Conservation (phyloP, 2,113 vertebrate species). For the Bubo bubo region DNA sequence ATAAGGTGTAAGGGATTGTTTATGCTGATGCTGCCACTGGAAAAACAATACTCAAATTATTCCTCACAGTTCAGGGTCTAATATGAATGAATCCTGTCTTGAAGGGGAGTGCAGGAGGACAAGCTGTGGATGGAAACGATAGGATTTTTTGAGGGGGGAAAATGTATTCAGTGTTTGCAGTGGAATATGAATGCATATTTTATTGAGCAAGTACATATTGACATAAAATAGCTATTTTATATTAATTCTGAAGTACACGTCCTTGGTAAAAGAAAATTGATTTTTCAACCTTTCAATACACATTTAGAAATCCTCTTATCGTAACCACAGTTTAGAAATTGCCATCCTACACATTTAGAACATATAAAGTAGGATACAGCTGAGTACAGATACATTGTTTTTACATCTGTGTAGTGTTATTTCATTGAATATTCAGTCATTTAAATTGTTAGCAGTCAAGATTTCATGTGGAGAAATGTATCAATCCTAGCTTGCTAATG, state of each 20-base stretch:
- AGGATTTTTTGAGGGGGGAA: not conserved
- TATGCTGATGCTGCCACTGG: not conserved
- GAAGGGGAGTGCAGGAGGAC: not conserved
- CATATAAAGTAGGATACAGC: not conserved
- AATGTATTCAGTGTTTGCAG: not conserved
- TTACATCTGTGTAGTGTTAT: not conserved
- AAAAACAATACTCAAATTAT: not conserved
- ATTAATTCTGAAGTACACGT: not conserved
- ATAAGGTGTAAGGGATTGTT: not conserved
- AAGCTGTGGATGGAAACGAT: not conserved
- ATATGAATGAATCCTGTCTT: not conserved
- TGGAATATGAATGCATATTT: constrained; percentile 13
- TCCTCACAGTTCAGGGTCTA: not conserved
- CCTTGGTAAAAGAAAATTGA: constrained; percentile 9
- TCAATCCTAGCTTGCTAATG: not conserved
- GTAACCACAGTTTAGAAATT: not conserved
- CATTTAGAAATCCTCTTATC: not conserved
- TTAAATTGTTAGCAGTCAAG: not conserved
- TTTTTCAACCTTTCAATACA: constrained; percentile 3
- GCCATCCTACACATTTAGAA: not conserved
- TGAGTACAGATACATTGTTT: not conserved
- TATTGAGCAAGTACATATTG: not conserved
- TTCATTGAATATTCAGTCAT: not conserved
- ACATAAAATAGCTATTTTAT: not conserved
- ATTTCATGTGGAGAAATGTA: not conserved